Conservation (phyloP, 1,140 invertebrate genomes). For the Drosophila kanapiae region DNA sequence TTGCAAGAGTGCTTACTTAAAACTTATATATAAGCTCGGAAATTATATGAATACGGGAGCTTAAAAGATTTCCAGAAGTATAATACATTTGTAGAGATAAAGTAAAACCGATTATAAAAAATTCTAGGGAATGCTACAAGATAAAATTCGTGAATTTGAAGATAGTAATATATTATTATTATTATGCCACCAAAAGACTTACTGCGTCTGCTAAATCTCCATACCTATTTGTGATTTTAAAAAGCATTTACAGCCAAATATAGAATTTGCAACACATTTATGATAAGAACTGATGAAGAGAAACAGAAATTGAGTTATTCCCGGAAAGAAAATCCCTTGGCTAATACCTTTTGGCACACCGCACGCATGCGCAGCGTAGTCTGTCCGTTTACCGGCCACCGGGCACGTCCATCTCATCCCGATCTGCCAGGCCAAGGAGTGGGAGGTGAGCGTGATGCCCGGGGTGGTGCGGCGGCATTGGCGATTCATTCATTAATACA, state of each 20-base stretch:
- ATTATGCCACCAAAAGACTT: background rate
- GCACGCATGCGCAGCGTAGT: conserved; percentile 37
- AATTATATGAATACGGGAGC: too few species aligned
- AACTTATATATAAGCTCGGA: too few species aligned
- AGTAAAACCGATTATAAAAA: too few species aligned
- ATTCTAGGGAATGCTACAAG: too few species aligned
- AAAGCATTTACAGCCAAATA: background rate
- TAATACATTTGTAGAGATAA: too few species aligned
- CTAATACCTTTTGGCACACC: conserved; percentile 37
- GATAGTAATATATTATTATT: too few species aligned
- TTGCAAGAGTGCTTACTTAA: too few species aligned
- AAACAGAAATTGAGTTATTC: conserved; percentile 4
- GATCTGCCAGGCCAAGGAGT: conserved; percentile 13
- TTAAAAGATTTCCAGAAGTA: too few species aligned
- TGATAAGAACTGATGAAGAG: background rate
- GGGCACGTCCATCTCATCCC: conserved; percentile 26
- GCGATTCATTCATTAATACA: conserved; percentile 82
- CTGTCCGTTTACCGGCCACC: conserved; percentile 6
- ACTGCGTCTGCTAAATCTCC: background rate
- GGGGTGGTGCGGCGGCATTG: conserved; percentile 58
- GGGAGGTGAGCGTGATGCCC: conserved; percentile 6
- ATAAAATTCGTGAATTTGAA: too few species aligned
- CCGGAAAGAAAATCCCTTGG: background rate
- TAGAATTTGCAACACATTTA: background rate
- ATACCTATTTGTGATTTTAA: background rate